These are phyloP conservation scores for Amyelois transitella DNA, from an alignment of 1,140 invertebrate species.

Conservation along the genomic window DNA sequence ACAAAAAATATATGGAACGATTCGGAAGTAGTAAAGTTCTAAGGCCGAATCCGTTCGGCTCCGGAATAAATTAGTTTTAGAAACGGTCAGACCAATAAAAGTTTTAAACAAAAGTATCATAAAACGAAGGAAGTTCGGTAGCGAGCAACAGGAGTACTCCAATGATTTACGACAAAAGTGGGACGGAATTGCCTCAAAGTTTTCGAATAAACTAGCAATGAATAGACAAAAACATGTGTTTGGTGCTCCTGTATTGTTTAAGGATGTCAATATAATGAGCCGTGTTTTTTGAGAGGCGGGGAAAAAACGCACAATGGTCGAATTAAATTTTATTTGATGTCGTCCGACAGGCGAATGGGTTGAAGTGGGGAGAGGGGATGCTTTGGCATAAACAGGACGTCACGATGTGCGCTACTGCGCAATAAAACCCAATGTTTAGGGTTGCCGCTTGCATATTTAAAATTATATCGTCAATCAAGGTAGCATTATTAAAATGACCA, in stretches of 20 bases:
- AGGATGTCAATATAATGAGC: constrained; percentile 18
- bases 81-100: constrained; percentile 63
- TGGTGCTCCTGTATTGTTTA: constrained; percentile 11
- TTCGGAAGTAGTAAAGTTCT: constrained; percentile 49
- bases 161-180: constrained; percentile 62
- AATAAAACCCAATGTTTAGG: constrained; percentile 34
- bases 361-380: constrained; percentile 12
- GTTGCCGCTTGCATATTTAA: not conserved
- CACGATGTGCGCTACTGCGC: constrained; percentile 40
- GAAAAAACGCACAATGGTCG: constrained; percentile 28
- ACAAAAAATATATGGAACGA: constrained; percentile 31
- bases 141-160: constrained; percentile 54
- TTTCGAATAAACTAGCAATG: constrained; percentile 60
- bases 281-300: constrained; percentile 12
- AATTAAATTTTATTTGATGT: constrained; percentile 60
- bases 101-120: constrained; percentile 74
- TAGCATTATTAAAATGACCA: no score
- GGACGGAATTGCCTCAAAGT: constrained; percentile 56
- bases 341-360: constrained; percentile 28
- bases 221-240: constrained; percentile 54
- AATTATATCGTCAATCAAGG: not conserved
- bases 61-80: constrained; percentile 72
- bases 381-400: constrained; percentile 51
- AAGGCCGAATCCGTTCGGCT: constrained; percentile 37
- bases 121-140: constrained; percentile 63